Conservation (phyloP, 2,888 invertebrate species). For the Loripinus fragilis region DNA sequence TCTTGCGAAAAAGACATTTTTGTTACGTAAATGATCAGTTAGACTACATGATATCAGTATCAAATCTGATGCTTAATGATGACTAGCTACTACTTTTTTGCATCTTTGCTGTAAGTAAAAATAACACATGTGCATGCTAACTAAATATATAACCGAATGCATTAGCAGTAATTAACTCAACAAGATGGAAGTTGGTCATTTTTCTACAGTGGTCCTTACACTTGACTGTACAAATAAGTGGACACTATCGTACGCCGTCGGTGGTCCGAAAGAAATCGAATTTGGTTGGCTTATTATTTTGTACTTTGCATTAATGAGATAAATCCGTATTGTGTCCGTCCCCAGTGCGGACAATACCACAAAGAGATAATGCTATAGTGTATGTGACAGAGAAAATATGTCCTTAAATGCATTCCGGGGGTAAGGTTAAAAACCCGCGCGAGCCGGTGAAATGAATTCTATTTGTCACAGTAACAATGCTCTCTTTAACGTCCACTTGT, state of each 20-base stretch:
- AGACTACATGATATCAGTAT: too few relatives aligned
- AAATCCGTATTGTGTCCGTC: slow-evolving; percentile 33
- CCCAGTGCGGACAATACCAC: neutral
- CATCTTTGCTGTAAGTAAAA: too few relatives aligned
- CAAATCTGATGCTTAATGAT: too few relatives aligned
- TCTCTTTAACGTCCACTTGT: slow-evolving; percentile 4
- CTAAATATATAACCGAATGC: too few relatives aligned
- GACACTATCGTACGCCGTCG: slow-evolving; percentile 12
- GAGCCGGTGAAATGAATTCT: slow-evolving; percentile 4
- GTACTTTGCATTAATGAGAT: slow-evolving; percentile 40
- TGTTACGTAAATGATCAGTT: too few relatives aligned
- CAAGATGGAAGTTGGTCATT: neutral
- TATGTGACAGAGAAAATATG: slow-evolving; percentile 43
- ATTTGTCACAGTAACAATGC: slow-evolving; percentile 10
- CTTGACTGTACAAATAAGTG: slow-evolving; percentile 35
- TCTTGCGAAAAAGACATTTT: too few relatives aligned
- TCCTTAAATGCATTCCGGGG: neutral
- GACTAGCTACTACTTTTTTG: too few relatives aligned
- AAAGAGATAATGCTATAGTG: slow-evolving; percentile 24
- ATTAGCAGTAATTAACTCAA: neutral
- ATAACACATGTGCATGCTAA: too few relatives aligned
- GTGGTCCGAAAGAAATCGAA: slow-evolving; percentile 29
- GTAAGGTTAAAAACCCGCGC: neutral
- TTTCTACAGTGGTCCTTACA: neutral
- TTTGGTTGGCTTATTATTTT: slow-evolving; percentile 36